Percentiles rank a stretch among this genome's conserved stretches.
These are phyloP conservation scores for Microplitis demolitor DNA, from an alignment of 1,140 invertebrate species.

Conservation along the genomic window DNA sequence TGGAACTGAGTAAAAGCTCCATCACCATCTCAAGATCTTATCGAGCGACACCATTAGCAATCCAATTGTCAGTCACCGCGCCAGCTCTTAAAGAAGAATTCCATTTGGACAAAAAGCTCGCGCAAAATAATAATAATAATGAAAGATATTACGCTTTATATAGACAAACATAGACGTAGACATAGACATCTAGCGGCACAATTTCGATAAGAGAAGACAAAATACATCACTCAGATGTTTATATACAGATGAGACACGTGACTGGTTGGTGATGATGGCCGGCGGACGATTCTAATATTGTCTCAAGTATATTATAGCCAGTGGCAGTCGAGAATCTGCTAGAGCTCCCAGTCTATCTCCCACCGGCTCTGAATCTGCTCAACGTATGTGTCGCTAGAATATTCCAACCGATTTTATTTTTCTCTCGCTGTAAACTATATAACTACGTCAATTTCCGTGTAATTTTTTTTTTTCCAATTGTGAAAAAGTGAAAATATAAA, in stretches of 20 bases:
- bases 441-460: too few relatives aligned
- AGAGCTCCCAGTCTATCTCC: constrained; percentile 20
- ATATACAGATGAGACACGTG: background rate
- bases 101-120: too few relatives aligned
- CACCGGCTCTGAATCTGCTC: too few relatives aligned
- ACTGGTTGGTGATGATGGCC: background rate
- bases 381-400: background rate
- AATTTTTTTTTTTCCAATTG: background rate
- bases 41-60: constrained; percentile 12
- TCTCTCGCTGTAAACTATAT: too few relatives aligned
- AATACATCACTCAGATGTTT: background rate
- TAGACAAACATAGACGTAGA: too few relatives aligned
- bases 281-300: constrained; percentile 56
- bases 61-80: background rate
- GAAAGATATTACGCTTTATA: too few relatives aligned
- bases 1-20: background rate
- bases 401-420: constrained; percentile 10
- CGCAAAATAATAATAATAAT: too few relatives aligned
- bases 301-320: constrained; percentile 44
- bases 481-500: too few relatives aligned
- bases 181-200: too few relatives aligned
- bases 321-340: constrained; percentile 26
- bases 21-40: constrained; percentile 1
- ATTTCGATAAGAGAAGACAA: too few relatives aligned
- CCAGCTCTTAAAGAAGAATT: too few relatives aligned